phyloP scores from a whole-genome alignment of 1,140 invertebrate species.

The Polypedilum vanderplanki region DNA sequence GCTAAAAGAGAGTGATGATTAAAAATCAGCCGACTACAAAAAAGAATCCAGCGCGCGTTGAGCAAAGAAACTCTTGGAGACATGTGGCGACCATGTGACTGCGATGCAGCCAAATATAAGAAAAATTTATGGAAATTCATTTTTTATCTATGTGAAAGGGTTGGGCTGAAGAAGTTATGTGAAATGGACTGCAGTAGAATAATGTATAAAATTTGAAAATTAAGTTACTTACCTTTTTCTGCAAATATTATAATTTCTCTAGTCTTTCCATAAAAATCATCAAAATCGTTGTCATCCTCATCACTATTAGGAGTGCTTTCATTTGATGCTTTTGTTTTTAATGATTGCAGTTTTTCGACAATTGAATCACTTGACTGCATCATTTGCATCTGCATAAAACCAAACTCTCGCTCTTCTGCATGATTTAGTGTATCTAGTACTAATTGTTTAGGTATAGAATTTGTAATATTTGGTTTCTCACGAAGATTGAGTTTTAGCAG shows the following conservation, averaged over 20 bases:
- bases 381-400: background rate
- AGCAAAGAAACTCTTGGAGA: background rate
- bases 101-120: background rate
- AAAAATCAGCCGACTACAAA: too few relatives aligned
- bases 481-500: constrained; percentile 63
- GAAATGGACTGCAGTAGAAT: background rate
- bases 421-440: constrained; percentile 61
- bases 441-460: constrained; percentile 56
- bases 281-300: constrained; percentile 48
- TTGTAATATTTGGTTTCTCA: constrained; percentile 61
- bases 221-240: constrained; percentile 60
- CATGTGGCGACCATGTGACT: constrained; percentile 13
- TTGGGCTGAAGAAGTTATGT: background rate
- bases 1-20: too few relatives aligned
- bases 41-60: too few relatives aligned
- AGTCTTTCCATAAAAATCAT: constrained; percentile 70
- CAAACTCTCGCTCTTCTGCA: constrained; percentile 46
- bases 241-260: constrained; percentile 77
- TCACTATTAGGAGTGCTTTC: constrained; percentile 34
- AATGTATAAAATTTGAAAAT: background rate
- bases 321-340: constrained; percentile 30
- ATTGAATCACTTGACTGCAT: constrained; percentile 33
- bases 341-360: constrained; percentile 29
- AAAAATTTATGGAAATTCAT: constrained; percentile 7
- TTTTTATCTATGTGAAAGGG: background rate